phyloP scores from a whole-genome alignment of 2,113 vertebrate genomes.

The Cichladusa arquata region DNA sequence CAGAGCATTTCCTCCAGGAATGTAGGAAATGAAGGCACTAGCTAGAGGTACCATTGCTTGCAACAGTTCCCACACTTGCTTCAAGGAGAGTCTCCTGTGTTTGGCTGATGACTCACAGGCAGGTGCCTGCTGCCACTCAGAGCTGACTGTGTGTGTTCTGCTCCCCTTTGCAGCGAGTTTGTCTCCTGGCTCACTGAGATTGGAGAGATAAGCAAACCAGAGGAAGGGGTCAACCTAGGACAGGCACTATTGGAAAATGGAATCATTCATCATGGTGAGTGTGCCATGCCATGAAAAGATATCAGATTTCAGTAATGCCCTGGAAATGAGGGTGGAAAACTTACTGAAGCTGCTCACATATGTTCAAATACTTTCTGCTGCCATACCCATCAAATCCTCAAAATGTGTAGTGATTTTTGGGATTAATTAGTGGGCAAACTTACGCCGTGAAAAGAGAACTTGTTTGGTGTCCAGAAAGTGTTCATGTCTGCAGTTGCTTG shows the following conservation, averaged over 20 bases:
- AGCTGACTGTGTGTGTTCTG: neutral
- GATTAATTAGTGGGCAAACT: neutral
- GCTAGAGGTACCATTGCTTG: neutral
- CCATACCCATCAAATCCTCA: neutral
- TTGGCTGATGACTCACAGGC: neutral
- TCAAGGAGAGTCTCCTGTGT: neutral
- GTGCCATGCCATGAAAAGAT: neutral
- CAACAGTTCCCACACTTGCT: neutral
- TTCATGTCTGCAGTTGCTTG: neutral
- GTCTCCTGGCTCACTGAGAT: constrained; percentile 95
- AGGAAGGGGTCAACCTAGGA: constrained; percentile 96
- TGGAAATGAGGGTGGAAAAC: neutral
- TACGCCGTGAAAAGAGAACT: neutral
- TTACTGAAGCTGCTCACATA: neutral
- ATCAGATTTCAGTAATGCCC: neutral
- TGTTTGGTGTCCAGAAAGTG: neutral
- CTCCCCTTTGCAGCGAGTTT: constrained; percentile 85
- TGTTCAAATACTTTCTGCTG: neutral
- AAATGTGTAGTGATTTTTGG: neutral
- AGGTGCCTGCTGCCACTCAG: neutral
- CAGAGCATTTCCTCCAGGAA: neutral
- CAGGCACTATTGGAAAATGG: constrained; percentile 96
- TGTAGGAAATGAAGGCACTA: neutral
- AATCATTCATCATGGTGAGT: constrained; percentile 97
- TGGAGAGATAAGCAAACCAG: constrained; percentile 95